phyloP scores from a whole-genome alignment of 1,140 invertebrate genomes.

The Phthorimaea operculella region DNA sequence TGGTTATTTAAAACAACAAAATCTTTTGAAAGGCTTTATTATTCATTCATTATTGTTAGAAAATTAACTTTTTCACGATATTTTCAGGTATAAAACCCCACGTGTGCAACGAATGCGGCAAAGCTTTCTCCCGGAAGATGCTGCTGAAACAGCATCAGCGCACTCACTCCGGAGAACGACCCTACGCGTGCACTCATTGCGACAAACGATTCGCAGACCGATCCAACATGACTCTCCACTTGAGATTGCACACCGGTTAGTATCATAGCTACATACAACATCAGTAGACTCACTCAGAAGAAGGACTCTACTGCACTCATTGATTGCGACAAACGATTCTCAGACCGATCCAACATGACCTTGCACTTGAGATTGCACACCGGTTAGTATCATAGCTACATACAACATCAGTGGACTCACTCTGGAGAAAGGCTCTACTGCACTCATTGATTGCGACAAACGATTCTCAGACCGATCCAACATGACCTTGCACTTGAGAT shows the following conservation, averaged over 20 bases:
- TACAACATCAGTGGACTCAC: conserved; percentile 80
- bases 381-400: conserved; percentile 61
- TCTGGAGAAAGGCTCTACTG: conserved; percentile 83
- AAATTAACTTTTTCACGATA: conserved; percentile 6
- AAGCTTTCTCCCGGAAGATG: conserved; percentile 87
- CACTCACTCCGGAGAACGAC: conserved; percentile 82
- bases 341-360: conserved; percentile 85
- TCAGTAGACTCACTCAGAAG: conserved; percentile 79
- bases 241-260: conserved; percentile 77
- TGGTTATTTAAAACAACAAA: no score
- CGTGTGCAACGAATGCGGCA: conserved; percentile 85
- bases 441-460: no score
- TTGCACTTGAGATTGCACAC: conserved; percentile 81
- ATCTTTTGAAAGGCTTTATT: no score
- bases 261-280: conserved; percentile 68
- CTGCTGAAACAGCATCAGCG: conserved; percentile 81
- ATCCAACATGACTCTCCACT: conserved; percentile 85
- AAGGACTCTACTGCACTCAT: conserved; percentile 80
- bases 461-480: no score
- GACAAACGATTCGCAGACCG: conserved; percentile 82
- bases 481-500: no score
- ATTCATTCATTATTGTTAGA: no score
- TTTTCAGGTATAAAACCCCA: conserved; percentile 81
- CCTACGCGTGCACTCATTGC: conserved; percentile 76
- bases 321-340: conserved; percentile 81